Conservation (phyloP, 1,140 invertebrate species). For the Chlorops oryzae region DNA sequence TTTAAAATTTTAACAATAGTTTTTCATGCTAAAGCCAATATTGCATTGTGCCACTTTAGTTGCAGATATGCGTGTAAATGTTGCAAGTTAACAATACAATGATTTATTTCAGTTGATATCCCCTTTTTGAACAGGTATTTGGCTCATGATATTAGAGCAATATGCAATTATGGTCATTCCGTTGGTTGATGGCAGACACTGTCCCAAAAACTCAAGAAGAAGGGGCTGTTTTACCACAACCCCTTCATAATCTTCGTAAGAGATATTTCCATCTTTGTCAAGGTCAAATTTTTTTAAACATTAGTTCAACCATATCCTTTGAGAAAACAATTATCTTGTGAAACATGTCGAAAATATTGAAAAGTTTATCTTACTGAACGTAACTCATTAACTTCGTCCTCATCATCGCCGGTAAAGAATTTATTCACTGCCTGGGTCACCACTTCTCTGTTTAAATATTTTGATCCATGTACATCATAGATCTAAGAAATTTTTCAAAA, state of each 20-base stretch:
- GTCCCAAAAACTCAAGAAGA: constrained; percentile 71
- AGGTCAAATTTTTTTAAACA: constrained; percentile 70
- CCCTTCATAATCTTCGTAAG: constrained; percentile 63
- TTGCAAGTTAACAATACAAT: no score
- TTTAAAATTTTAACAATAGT: no score
- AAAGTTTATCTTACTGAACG: constrained; percentile 25
- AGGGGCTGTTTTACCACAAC: constrained; percentile 61
- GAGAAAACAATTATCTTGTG: background rate
- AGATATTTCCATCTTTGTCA: constrained; percentile 73
- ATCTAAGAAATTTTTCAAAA: constrained; percentile 21
- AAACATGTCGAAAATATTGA: background rate
- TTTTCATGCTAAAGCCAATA: no score
- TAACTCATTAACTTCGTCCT: constrained; percentile 37
- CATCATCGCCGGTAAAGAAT: constrained; percentile 37
- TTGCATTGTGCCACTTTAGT: no score
- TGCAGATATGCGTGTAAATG: no score
- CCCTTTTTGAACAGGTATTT: no score
- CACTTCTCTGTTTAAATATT: constrained; percentile 29
- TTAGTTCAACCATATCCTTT: constrained; percentile 75
- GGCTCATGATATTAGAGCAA: constrained; percentile 16
- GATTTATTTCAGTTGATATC: no score
- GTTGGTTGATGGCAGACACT: constrained; percentile 60
- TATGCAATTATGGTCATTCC: constrained; percentile 29
- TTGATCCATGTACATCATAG: constrained; percentile 24
- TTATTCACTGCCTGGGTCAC: constrained; percentile 32